Conservation (phyloP, 2,797 vertebrate genomes). For the Novumbra hubbsi region DNA sequence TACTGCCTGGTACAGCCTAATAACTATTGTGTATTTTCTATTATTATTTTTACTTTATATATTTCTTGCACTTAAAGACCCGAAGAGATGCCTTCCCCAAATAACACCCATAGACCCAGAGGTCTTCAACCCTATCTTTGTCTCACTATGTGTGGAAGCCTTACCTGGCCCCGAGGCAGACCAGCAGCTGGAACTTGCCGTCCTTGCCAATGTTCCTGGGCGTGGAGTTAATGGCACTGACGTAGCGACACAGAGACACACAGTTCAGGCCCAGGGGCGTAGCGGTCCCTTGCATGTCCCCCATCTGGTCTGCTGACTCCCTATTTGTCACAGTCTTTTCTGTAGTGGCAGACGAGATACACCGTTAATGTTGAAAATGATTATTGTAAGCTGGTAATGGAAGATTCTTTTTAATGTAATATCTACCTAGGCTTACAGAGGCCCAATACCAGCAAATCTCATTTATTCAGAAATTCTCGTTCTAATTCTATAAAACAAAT, state of each 20-base stretch:
- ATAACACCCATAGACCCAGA: not conserved
- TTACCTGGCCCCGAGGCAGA: slow-evolving; percentile 90
- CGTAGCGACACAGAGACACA: slow-evolving; percentile 85
- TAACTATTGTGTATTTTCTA: too few relatives aligned
- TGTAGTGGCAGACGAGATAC: slow-evolving; percentile 46
- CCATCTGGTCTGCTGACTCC: slow-evolving; percentile 83
- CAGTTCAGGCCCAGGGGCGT: slow-evolving; percentile 76
- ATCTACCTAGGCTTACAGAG: too few relatives aligned
- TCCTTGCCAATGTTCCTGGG: slow-evolving; percentile 91
- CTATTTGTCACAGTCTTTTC: slow-evolving; percentile 85
- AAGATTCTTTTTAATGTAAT: too few relatives aligned
- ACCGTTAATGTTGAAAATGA: too few relatives aligned
- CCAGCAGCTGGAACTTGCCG: slow-evolving; percentile 91
- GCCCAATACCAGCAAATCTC: too few relatives aligned
- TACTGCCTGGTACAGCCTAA: too few relatives aligned
- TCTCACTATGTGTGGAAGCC: not conserved
- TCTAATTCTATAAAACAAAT: too few relatives aligned
- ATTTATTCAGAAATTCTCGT: too few relatives aligned
- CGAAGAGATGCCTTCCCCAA: not conserved
- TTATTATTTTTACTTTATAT: too few relatives aligned
- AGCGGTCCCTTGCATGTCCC: slow-evolving; percentile 77
- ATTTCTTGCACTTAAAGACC: too few relatives aligned
- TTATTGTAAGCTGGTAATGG: not conserved
- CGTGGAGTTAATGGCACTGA: slow-evolving; percentile 84
- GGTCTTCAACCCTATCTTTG: not conserved